Evolutionary conservation across 2,888 invertebrate species (phyloP), one percentile per base, ranked within the genome.

Genomic region (Chrysodeixis includens): DNA sequence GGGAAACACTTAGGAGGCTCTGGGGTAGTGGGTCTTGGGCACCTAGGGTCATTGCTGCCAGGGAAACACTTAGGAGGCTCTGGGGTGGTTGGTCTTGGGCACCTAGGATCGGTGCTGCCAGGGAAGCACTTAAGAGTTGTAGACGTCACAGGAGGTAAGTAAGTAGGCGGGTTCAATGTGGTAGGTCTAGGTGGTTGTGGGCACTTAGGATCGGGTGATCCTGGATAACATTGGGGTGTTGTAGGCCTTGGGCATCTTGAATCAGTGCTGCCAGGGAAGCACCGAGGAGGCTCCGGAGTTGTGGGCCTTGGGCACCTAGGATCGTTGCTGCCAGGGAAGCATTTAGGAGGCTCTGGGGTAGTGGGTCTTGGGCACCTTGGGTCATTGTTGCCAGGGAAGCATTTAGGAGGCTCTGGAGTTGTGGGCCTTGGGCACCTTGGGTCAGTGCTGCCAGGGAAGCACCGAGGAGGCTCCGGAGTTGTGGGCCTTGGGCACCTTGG

Each of bases 41-140:
- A 82, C 3, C 81, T 65, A 5, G 88, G 86, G 73, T 92, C 92
- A 8, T 74, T 80, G 6, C 86, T 88, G 22, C 92, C 92, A 5
- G 92, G 92, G 72, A 71, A 88, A 53, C 88, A 88, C 0, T 46
- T 57, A 0, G 80, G 82, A 6, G 79, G 68, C 3, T 63, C 72
- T 6, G 81, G 79, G 6, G 85, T 81, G 1, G 84, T 79, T 1
- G 84, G 80, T 30, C 69, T 73, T 0, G 88, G 89, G 66, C 92
- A 92, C 35, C 87, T 79, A 0, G 89, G 86, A 76, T 92, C 91
- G 6, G 74, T 79, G 8, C 85, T 87, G 30, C 91, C 92, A 5
- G 92, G 92, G 72, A 71, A 88, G 53, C 88, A 88, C 0, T 40
- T 32, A 1, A 82, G 69, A 0, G 53, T 63, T 7, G 40, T 40